phyloP scores from a whole-genome alignment of 2,797 vertebrate genomes.

The Alexandromys oeconomus region DNA sequence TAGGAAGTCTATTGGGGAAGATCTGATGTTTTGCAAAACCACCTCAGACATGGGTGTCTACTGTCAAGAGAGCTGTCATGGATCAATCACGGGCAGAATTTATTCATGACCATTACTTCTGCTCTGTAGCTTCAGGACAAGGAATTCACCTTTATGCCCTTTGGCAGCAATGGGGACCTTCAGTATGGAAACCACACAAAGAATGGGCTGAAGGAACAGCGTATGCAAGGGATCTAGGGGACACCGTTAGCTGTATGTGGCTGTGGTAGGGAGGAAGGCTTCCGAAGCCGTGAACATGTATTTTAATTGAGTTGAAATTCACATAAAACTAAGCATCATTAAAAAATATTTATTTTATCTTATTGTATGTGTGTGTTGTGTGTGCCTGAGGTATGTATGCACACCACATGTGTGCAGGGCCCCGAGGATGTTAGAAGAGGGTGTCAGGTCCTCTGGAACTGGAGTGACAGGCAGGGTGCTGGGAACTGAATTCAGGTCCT shows the following conservation, averaged over 20 bases:
- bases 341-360: not conserved
- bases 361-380: not conserved
- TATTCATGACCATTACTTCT: no score
- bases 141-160: not conserved
- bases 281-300: not conserved
- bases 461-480: not conserved
- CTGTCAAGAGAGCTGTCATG: not conserved
- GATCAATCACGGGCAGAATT: no score
- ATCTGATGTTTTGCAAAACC: not conserved
- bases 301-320: not conserved
- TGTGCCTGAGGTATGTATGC: not conserved
- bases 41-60: not conserved
- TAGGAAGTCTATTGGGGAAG: not conserved
- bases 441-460: not conserved
- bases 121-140: rapidly evolving
- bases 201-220: not conserved
- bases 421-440: not conserved
- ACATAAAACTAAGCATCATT: not conserved
- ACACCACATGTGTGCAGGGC: not conserved
- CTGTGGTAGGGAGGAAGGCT: not conserved
- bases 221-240: not conserved
- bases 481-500: not conserved
- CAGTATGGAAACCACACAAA: not conserved
- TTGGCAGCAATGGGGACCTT: not conserved
- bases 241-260: not conserved